A percentile compares a stretch with the other conserved stretches of the same genome.
Conservation (phyloP, 2,888 invertebrate genomes). For the Sepiola atlantica region DNA sequence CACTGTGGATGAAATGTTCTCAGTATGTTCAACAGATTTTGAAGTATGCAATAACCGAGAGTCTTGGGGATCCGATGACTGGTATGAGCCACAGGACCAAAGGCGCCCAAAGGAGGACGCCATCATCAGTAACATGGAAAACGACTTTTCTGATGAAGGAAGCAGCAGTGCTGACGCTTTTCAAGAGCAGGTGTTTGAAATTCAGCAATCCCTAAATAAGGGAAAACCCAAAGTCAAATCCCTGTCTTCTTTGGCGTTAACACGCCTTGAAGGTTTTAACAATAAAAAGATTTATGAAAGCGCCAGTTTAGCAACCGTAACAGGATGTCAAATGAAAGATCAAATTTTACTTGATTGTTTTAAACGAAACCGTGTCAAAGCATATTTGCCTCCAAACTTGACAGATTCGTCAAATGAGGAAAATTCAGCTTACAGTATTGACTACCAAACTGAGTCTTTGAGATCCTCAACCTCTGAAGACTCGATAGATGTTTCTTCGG, state of each 20-base stretch:
- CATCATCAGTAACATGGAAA: background rate
- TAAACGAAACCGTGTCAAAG: background rate
- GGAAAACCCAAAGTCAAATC: background rate
- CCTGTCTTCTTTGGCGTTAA: background rate
- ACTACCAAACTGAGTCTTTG: background rate
- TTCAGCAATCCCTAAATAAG: background rate
- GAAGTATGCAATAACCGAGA: background rate
- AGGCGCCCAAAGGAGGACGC: background rate
- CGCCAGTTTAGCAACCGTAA: background rate
- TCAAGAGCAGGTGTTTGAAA: background rate
- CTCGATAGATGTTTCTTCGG: background rate
- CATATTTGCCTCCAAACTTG: background rate
- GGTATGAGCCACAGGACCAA: background rate
- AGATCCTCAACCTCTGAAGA: background rate
- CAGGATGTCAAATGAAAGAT: background rate
- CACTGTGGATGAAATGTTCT: background rate
- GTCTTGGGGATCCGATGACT: slow-evolving; percentile 33
- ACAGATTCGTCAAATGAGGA: background rate
- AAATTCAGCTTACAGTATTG: background rate
- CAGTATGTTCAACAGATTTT: background rate
- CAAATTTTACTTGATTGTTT: background rate
- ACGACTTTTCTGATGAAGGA: background rate
- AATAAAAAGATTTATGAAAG: background rate
- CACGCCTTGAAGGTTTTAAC: background rate
- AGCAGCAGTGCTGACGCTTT: background rate